A percentile compares a stretch with the other conserved stretches of the same genome.
Conservation (phyloP, 2,797 vertebrate genomes). For the Peromyscus attwateri region DNA sequence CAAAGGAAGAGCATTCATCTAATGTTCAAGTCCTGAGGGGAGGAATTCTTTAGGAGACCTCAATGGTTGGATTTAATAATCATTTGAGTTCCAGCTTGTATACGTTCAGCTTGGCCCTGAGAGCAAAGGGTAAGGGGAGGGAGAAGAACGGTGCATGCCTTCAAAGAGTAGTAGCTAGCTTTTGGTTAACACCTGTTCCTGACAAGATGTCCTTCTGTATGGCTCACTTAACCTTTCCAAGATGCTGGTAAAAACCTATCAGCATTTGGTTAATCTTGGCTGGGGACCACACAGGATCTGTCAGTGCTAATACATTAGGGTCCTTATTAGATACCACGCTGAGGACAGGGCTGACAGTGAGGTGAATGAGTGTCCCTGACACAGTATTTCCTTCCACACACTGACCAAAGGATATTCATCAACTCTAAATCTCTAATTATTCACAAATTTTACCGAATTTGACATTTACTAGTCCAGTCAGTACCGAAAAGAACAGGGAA, state of each 20-base stretch:
- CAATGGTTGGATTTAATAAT: constrained; percentile 58
- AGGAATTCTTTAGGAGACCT: constrained; percentile 51
- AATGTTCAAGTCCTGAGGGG: constrained; percentile 21
- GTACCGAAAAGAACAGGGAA: constrained; percentile 30
- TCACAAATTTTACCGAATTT: constrained; percentile 63
- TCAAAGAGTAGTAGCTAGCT: not conserved
- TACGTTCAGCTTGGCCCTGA: not conserved
- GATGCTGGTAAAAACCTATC: constrained; percentile 44
- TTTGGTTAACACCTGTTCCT: not conserved
- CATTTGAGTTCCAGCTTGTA: not conserved
- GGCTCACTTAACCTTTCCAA: constrained; percentile 19
- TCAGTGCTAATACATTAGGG: not conserved
- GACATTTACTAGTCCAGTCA: constrained; percentile 47
- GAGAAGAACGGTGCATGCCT: not conserved
- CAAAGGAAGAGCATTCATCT: not conserved
- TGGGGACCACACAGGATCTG: not conserved
- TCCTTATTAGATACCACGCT: not conserved
- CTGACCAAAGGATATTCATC: not conserved
- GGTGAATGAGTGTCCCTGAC: not conserved
- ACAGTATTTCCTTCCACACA: not conserved
- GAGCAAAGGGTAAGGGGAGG: not conserved
- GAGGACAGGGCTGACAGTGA: not conserved
- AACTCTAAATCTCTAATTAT: not conserved
- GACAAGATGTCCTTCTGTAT: not conserved
- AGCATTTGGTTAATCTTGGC: not conserved